Conservation (phyloP, 35 echinoderm and acorn worm genomes). For the Patiria miniata region DNA sequence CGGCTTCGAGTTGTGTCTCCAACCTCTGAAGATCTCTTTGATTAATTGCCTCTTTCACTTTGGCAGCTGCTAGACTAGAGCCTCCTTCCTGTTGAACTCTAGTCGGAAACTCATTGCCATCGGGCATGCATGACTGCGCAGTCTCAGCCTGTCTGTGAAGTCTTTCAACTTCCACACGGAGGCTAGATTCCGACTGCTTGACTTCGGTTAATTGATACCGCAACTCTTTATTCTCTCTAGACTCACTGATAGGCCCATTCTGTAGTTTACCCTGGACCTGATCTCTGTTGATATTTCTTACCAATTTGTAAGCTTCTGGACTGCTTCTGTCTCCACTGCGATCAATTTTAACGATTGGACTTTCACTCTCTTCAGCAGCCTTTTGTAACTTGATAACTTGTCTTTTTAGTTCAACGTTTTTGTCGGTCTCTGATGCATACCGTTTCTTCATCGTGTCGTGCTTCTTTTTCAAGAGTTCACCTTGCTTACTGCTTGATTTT, state of each 20-base stretch:
- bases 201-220: neutral
- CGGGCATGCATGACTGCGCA: neutral
- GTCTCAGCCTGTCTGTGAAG: neutral
- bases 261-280: too few species aligned
- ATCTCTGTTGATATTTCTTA: too few species aligned
- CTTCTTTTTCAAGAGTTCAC: neutral
- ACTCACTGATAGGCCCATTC: too few species aligned
- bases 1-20: neutral
- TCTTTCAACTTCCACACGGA: neutral
- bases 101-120: neutral
- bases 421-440: neutral
- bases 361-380: too few species aligned
- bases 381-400: too few species aligned
- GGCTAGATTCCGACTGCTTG: neutral
- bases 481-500: neutral
- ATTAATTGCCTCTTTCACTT: neutral
- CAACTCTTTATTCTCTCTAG: neutral
- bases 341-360: too few species aligned
- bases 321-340: too few species aligned
- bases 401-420: too few species aligned
- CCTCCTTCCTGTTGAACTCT: neutral
- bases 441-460: neutral
- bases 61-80: neutral
- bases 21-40: neutral
- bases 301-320: too few species aligned